Conservation (phyloP, 2,888 invertebrate genomes). For the Pseudeuparius sepicola region DNA sequence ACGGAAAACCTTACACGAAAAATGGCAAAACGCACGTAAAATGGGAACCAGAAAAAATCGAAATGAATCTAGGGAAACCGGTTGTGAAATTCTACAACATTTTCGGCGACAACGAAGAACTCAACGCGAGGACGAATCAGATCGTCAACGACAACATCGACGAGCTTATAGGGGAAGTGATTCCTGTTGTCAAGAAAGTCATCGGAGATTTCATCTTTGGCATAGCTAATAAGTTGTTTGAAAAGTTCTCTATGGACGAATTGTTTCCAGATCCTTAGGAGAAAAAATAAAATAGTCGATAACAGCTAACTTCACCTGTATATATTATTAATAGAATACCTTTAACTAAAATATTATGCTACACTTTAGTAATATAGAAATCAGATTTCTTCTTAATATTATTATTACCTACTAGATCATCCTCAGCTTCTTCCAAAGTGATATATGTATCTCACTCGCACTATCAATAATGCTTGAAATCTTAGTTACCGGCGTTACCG, state of each 20-base stretch:
- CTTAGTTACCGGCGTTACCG: no score
- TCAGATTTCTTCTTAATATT: no score
- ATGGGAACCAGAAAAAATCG: slow-evolving; percentile 49
- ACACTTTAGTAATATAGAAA: no score
- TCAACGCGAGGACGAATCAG: slow-evolving; percentile 53
- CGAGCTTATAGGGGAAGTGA: slow-evolving; percentile 51
- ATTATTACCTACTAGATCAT: no score
- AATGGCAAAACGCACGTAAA: slow-evolving; percentile 44
- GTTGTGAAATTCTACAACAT: slow-evolving; percentile 52
- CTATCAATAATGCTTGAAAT: no score
- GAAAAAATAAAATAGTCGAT: no score
- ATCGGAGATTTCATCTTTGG: slow-evolving; percentile 42
- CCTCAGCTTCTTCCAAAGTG: no score
- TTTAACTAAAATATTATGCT: no score
- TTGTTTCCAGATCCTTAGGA: slow-evolving; percentile 34
- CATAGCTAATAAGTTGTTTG: slow-evolving; percentile 43
- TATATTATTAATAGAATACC: no score
- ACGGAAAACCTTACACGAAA: slow-evolving; percentile 42
- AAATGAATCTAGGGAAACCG: slow-evolving; percentile 49
- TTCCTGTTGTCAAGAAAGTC: slow-evolving; percentile 46
- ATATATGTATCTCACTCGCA: no score
- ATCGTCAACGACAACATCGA: slow-evolving; percentile 65
- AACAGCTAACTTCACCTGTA: no score
- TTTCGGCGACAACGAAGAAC: slow-evolving; percentile 49
- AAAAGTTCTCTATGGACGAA: slow-evolving; percentile 42